Base-by-base conservation (phyloP, 2,113 vertebrate species). In the Peucedramus taeniatus region DNA sequence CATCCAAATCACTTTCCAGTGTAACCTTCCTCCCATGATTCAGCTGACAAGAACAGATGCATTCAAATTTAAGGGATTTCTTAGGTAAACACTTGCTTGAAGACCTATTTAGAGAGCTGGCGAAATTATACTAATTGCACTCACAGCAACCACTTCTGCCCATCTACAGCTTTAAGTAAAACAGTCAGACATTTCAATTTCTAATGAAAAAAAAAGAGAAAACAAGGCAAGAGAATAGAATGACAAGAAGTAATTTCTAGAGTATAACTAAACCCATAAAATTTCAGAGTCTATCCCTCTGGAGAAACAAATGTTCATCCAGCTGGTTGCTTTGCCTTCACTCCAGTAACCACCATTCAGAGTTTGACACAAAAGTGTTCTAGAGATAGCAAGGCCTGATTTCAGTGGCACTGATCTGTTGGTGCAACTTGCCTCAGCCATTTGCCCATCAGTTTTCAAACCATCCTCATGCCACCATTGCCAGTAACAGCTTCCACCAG, bases 291-390 rank as follows among this genome's bases (percentile, higher is more conserved):
- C 22, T 70, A 85, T 64, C 49, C 39, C 74, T n/a, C 69, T 40
- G 21, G 51, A 69, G 19, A 78, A 87, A 35, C 49, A 93, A 87
- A 64, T 64, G 30, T 78, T 91, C 33, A 47, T 61, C 11, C 60
- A 91, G 56, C 35, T 93, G 72, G 28, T 47, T 70, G 14, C 33
- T 79, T 78, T 82, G 47, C 54, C 60, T 91, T 95, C 69, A 75
- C 18, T 35, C 33, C 56, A 75, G 33, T 37, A 79, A 49, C 30
- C 39, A 78, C 28, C 69, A 40, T 20, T 54, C 64, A 53, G 26
- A 66, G 45, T 66, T 19, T 63, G 69, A 74, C 27, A 39, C 24
- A 82, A 17, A 75, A 91, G 10, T 3, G 7, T 75, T 51, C 44
- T 37, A 47, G 22, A 39, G 13, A n/a, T 5, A 81, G 40, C 24